Base-by-base conservation (phyloP, 2,797 vertebrate genomes). In the Phoebastria nigripes region DNA sequence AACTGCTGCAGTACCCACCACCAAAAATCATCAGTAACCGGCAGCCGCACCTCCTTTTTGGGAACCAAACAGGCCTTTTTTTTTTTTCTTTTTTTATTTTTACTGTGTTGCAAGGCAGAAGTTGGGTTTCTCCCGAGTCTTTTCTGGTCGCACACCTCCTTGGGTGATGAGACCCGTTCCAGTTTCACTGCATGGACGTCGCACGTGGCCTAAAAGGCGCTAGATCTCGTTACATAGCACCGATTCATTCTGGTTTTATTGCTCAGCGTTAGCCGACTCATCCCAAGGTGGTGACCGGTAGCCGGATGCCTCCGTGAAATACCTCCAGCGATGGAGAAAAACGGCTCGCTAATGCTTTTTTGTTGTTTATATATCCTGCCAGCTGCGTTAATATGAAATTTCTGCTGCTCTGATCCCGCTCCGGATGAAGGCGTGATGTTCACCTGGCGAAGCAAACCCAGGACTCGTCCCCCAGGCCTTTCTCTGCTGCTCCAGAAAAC, bases 321-420 rank as follows among this genome's bases (percentile, higher is more conserved):
- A 35, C 8, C 25, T 20, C 47, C 26, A 10, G 21, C 13, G 0
- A 5, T 2, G n/a, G 58, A 17, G 39, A 37, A 26, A 14, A 37
- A 3, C 18, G 0, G 3, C 55, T 51, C 1, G 3, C 19, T 51
- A 3, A 2, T 1, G 3, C 1, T 2, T 1, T n/a, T 18, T 28
- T 22, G 7, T 22, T 18, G 44, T 29, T 35, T 24, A 4, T 41
- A 1, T 29, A 13, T 8, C 35, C 24, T 6, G 29, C 42, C 42
- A 14, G 42, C 63, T 22, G 42, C 1, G 8, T 26, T 49, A 28
- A 22, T 3, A 2, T 4, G 19, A 24, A 6, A 29, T 29, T 51
- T 24, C 37, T 5, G 8, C 44, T 0, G 2, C 25, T 52, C 15
- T 8, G 6, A n/a, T 35, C 51, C 33, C 4, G 31, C 46, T 61